Percentiles rank a stretch among this genome's conserved stretches.
Conservation (phyloP, 2,888 invertebrate genomes). For the Pollenia labialis region DNA sequence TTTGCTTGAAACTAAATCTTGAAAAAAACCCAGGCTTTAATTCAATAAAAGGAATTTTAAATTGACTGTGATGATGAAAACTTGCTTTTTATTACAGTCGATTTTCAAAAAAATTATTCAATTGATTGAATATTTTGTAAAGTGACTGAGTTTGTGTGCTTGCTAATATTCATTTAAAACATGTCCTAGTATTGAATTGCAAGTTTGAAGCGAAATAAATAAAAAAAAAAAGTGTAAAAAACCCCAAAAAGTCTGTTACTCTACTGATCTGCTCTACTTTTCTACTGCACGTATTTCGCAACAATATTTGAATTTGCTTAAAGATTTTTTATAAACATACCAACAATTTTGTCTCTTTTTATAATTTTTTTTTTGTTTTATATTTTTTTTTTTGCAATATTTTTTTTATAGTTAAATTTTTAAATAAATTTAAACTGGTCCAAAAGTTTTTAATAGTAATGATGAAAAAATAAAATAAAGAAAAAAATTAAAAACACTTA, state of each 20-base stretch:
- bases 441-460: constrained; percentile 37
- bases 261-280: constrained; percentile 64
- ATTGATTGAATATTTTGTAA: constrained; percentile 37
- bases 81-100: constrained; percentile 17
- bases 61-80: constrained; percentile 58
- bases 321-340: background rate
- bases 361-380: background rate
- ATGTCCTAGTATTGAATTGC: constrained; percentile 47
- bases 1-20: background rate
- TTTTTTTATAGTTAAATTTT: constrained; percentile 36
- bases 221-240: constrained; percentile 15
- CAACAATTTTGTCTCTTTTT: background rate
- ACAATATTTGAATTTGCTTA: constrained; percentile 58
- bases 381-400: constrained; percentile 45
- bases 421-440: constrained; percentile 66
- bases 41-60: constrained; percentile 64
- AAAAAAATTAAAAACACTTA: background rate
- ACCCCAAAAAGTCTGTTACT: constrained; percentile 28
- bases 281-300: constrained; percentile 58
- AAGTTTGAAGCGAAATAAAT: constrained; percentile 12
- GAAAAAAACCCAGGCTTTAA: constrained; percentile 5
- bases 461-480: constrained; percentile 5
- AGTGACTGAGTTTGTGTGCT: background rate
- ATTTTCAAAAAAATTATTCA: constrained; percentile 40
- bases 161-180: background rate